These are phyloP conservation scores for Brachyhypopomus occidentalis DNA, from an alignment of 2,113 vertebrate species.

Conservation along the genomic window DNA sequence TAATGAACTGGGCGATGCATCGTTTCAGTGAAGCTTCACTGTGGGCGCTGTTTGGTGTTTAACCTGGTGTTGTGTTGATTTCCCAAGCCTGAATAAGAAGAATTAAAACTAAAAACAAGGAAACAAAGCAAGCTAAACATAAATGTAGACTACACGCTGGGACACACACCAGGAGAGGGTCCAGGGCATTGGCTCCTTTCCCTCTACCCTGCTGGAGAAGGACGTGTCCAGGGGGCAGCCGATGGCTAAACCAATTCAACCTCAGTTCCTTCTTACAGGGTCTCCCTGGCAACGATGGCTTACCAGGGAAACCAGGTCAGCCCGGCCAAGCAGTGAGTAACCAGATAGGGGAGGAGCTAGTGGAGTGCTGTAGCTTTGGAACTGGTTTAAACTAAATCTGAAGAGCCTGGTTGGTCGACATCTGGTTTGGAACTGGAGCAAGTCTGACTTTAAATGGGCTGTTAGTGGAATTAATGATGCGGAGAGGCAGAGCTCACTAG, in stretches of 20 bases:
- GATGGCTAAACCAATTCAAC: conserved; percentile 73
- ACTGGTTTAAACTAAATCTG: conserved; percentile 20
- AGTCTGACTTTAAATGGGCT: conserved; percentile 17
- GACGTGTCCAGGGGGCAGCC: conserved; percentile 65
- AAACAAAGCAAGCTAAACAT: conserved; percentile 38
- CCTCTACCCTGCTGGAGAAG: conserved; percentile 65
- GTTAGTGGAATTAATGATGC: conserved; percentile 33
- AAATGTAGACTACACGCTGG: conserved; percentile 41
- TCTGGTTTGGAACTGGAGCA: conserved; percentile 51
- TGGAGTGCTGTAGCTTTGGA: conserved; percentile 46
- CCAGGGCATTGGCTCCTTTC: conserved; percentile 46
- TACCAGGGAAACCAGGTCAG: conserved; percentile 86
- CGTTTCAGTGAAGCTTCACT: conserved; percentile 40
- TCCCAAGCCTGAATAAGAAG: conserved; percentile 46
- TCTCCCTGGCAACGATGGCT: conserved; percentile 88
- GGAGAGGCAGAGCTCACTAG: conserved; percentile 24
- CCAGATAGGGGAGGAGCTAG: conserved; percentile 57
- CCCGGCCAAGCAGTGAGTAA: conserved; percentile 85
- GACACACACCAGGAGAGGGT: conserved; percentile 57
- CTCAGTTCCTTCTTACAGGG: conserved; percentile 85
- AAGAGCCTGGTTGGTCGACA: conserved; percentile 25
- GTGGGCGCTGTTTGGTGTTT: conserved; percentile 61
- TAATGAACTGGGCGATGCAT: conserved; percentile 19
- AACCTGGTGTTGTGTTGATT: conserved; percentile 63
- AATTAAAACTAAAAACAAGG: conserved; percentile 31